Evolutionary conservation across 2,888 invertebrate species (phyloP).

Genomic region (Dasysyrphus albostriatus): DNA sequence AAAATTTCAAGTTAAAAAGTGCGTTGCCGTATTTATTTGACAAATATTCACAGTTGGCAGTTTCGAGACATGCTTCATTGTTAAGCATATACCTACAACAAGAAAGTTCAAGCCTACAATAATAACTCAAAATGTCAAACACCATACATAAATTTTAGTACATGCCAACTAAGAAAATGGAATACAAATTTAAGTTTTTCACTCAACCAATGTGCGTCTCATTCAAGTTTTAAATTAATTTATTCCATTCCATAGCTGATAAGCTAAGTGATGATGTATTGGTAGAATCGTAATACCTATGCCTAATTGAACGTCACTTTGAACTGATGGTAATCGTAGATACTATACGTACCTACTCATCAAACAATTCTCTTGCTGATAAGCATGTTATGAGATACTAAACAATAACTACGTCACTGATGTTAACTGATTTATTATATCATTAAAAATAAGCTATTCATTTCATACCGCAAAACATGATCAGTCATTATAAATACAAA

Average conservation of each 20-base stretch:
- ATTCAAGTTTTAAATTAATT: slow-evolving; percentile 35
- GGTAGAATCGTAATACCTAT: not conserved
- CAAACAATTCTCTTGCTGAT: slow-evolving; percentile 17
- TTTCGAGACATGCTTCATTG: slow-evolving; percentile 35
- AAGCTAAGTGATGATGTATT: not conserved
- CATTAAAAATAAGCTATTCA: slow-evolving; percentile 20
- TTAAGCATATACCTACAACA: slow-evolving; percentile 6
- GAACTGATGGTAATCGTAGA: slow-evolving; percentile 6
- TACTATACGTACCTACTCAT: not conserved
- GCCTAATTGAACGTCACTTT: slow-evolving; percentile 1
- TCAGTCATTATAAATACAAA: slow-evolving; percentile 21
- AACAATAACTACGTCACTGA: slow-evolving; percentile 13
- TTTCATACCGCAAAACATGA: slow-evolving; percentile 36
- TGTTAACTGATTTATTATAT: slow-evolving; percentile 31
- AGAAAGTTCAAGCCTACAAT: slow-evolving; percentile 19
- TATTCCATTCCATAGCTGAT: slow-evolving; percentile 48
- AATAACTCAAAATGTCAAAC: slow-evolving; percentile 18
- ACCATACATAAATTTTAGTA: slow-evolving; percentile 14
- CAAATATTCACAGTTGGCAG: slow-evolving; percentile 50
- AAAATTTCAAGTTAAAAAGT: slow-evolving; percentile 17
- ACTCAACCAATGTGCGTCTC: slow-evolving; percentile 32
- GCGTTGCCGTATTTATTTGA: slow-evolving; percentile 36
- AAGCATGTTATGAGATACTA: not conserved
- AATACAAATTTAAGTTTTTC: slow-evolving; percentile 9
- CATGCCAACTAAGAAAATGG: not conserved